Evolutionary conservation across 2,888 invertebrate species (phyloP), one percentile per base, ranked within the genome.

Genomic region (Anarsia innoxiella): DNA sequence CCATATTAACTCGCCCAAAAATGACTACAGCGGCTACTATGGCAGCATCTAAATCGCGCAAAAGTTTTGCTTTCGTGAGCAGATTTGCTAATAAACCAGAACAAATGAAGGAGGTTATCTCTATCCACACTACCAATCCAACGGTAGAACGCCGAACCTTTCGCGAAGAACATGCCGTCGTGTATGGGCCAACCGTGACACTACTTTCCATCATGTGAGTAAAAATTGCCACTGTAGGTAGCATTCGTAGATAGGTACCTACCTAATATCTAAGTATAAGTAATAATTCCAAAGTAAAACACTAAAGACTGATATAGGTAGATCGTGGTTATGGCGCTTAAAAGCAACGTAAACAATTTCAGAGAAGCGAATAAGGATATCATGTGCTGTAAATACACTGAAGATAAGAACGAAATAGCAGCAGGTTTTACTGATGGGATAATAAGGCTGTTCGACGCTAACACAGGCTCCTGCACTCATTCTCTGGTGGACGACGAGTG

Each of bases 351-450:
- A n/a, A n/a, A n/a, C n/a, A n/a, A 19, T 32, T 34, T 15, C 39
- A 88, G 88, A 45, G 86, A 87, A 49, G 79, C 85, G 9, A 76
- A 71, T 45, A 80, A 79, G 45, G 87, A 87, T 15, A 73, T 87
- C 41, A 74, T 88, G 57, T 89, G 88, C 52, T 74, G 88, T 44
- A 86, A 87, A 59, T 90, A 89, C 56, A 89, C 88, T 25, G 89
- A 90, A 62, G 86, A 87, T 46, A 78, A 69, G 31, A 87, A 87
- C 41, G 80, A 84, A 33, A 66, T 90, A 44, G 89, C 89, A 11
- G 87, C 80, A 19, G 90, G 90, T 25, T 86, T 88, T 46, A 69
- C 86, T 1, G 88, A 90, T 56, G 90, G 90, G 8, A 72, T 79
- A 1, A 76, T 90, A 12, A 69, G 85, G 44, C 59, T 90, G 37